Base-by-base conservation (phyloP, 2,888 invertebrate species). In the Eubasilissa splendida region DNA sequence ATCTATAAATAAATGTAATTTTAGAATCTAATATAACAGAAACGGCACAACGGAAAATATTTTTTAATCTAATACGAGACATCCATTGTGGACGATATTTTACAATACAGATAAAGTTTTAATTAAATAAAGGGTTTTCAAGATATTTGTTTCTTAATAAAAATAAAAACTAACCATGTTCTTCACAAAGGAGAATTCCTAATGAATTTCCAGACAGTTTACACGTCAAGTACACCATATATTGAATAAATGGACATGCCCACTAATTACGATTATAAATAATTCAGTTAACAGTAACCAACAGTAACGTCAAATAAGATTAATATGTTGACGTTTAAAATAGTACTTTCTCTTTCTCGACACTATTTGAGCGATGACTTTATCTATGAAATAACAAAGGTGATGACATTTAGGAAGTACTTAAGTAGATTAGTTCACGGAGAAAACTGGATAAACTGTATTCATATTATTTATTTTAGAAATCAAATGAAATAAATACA, bases 101-200 rank as follows among this genome's bases (percentile, higher is more conserved):
- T 22, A 22, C 22, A 58, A n/a, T n/a, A 58, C 58, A 3, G 9
- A 58, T 58, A 42, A 42, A 22, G 58, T 58, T 58, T 58, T 58
- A 58, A 58, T 58, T 58, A 58, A n/a, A n/a, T 58, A 58, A 58
- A 11, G 42, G 42, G 42, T 42, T 42, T 42, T 42, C 22, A 42
- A 42, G 42, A 42, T 42, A 42, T 42, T 42, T 42, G 42, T 42
- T 42, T 42, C 7, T 42, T 22, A 33, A 7, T 63, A 22, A 31
- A 31, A 63, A 63, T 63, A 33, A 33, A 63, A 63, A 63, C 63
- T 63, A 63, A 63, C 63, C 63, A 63, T 63, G n/a, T 33, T 63
- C 31, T 63, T 63, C 63, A 63, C 5, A 12, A 22, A 31, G 31
- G 12, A 33, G 33, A 33, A 63, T 63, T 33, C 63, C 42, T 33